Evolutionary conservation across 2,797 vertebrate species (phyloP).

Genomic region (Pseudopleuronectes americanus): DNA sequence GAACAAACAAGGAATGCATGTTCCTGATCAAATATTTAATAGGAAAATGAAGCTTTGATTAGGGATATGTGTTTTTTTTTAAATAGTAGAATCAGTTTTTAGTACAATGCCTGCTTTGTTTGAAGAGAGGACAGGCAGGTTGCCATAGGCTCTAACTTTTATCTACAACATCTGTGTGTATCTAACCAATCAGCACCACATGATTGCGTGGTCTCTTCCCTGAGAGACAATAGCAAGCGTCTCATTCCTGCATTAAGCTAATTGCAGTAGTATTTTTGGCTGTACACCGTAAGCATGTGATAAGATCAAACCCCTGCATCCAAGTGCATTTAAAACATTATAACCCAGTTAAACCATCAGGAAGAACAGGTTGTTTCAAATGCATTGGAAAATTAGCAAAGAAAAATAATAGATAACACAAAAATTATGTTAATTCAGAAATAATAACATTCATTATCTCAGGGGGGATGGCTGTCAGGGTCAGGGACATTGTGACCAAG

Average conservation of each 20-base stretch:
- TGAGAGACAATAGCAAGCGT: slow-evolving; percentile 19
- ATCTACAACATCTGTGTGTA: slow-evolving; percentile 57
- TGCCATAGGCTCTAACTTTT: slow-evolving; percentile 36
- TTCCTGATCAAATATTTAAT: slow-evolving; percentile 39
- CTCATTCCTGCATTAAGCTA: slow-evolving; percentile 8
- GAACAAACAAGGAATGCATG: slow-evolving; percentile 20
- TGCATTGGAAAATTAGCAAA: background rate
- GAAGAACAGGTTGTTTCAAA: background rate
- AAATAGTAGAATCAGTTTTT: slow-evolving; percentile 9
- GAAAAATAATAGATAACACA: background rate
- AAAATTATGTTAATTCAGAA: background rate
- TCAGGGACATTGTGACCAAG: too few relatives aligned
- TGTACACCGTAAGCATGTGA: background rate
- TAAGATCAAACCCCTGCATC: background rate
- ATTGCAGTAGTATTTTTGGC: background rate
- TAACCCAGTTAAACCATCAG: background rate
- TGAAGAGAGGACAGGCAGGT: slow-evolving; percentile 12
- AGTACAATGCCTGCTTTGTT: slow-evolving; percentile 42
- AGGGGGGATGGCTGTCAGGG: too few relatives aligned
- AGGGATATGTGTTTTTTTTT: slow-evolving; percentile 14
- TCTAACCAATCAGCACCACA: slow-evolving; percentile 41
- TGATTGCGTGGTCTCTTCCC: slow-evolving; percentile 42
- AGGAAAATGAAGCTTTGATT: slow-evolving; percentile 32
- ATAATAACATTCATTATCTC: too few relatives aligned
- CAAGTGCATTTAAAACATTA: background rate